Evolutionary conservation across 2,888 invertebrate species (phyloP), one percentile per base, ranked within the genome.

Genomic region (Sinohyriopsis cumingii): DNA sequence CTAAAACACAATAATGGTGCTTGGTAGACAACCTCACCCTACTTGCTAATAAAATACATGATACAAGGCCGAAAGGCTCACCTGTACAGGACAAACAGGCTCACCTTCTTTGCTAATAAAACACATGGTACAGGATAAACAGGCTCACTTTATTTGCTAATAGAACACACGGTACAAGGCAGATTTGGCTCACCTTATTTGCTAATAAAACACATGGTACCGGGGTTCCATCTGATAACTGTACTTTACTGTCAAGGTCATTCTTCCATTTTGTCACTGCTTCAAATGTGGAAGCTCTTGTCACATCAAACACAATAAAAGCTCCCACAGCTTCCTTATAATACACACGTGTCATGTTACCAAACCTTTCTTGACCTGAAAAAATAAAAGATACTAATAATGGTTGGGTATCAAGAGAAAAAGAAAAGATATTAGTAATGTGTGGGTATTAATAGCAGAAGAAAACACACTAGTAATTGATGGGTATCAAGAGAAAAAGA

Each of bases 291-390:
- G 92, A 91, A 67, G 91, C 91, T 77, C 92, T 90, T 33, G 92
- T 92, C 15, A 93, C 89, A 85, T 93, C 92, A 82, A 92, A 92
- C 87, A 93, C 92, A 63, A 89, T 92, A 90, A 82, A 88, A 65
- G 88, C 88, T 9, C 89, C 90, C 0, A 90, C 89, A 15, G 92
- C 92, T 80, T 92, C 93, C 82, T 92, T 92, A 84, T 92, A 93
- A 82, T 92, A 93, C 0, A 93, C 92, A 66, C 92, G 83, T 0
- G 92, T 92, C 92, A 93, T 92, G 90, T 92, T 92, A 2, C 92
- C 92, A 83, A 92, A 92, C 73, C 92, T 83, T 78, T 92, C 92
- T 84, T 93, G 92, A 65, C 92, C 92, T 92, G 82, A 20, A 82
- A 76, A 61, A 24, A 71, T 5, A 62, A 55, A 55, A 63, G 18